These are phyloP conservation scores for Aphodius granarius DNA, from an alignment of 2,888 invertebrate genomes.

Conservation along the genomic window DNA sequence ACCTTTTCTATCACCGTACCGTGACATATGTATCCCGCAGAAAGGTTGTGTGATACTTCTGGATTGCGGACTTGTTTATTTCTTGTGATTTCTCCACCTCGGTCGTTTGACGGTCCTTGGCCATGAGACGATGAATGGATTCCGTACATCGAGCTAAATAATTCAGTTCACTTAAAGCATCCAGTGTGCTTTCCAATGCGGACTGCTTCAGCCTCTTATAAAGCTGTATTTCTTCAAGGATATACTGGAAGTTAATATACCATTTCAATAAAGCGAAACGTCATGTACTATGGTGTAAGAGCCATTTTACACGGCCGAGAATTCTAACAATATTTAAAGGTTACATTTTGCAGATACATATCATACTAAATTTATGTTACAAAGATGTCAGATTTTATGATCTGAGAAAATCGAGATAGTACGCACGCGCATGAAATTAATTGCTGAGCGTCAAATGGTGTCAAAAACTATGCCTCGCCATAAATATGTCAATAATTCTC, in stretches of 20 bases:
- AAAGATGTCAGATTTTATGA: too few species aligned
- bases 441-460: too few species aligned
- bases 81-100: conserved; percentile 23
- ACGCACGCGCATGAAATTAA: too few species aligned
- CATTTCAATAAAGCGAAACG: conserved; percentile 8
- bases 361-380: too few species aligned
- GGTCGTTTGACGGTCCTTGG: conserved; percentile 38
- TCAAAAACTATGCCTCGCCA: too few species aligned
- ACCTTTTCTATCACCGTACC: background rate
- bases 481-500: too few species aligned
- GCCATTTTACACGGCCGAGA: too few species aligned
- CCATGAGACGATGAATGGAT: conserved; percentile 45
- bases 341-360: too few species aligned
- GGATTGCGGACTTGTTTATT: background rate
- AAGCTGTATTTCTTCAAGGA: conserved; percentile 45
- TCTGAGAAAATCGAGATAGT: too few species aligned
- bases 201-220: conserved; percentile 48
- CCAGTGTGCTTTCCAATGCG: conserved; percentile 46
- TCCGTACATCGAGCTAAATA: conserved; percentile 52
- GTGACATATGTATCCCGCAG: conserved; percentile 8
- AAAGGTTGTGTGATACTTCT: conserved; percentile 29
- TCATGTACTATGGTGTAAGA: too few species aligned
- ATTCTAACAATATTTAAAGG: too few species aligned
- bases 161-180: conserved; percentile 49
- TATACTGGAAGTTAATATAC: conserved; percentile 39